Percentiles rank a stretch among this genome's conserved stretches.
Conservation (phyloP, 2,113 vertebrate species). For the Rhodinocichla rosea region DNA sequence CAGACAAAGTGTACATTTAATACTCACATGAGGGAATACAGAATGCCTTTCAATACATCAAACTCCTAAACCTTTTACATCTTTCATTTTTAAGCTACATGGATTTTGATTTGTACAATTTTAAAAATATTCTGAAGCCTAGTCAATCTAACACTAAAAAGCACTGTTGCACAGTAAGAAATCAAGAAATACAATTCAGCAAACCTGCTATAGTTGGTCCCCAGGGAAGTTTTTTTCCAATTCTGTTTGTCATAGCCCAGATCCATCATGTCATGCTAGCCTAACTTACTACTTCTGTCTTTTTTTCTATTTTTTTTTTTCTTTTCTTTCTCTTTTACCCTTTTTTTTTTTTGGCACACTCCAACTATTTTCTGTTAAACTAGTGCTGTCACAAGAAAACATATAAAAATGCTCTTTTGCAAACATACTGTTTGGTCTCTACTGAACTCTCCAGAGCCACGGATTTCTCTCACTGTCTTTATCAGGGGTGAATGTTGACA, state of each 20-base stretch:
- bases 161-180: constrained; percentile 84
- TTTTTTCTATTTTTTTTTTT: constrained; percentile 49
- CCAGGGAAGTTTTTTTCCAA: constrained; percentile 85
- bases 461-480: constrained; percentile 87
- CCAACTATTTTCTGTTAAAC: constrained; percentile 90
- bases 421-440: constrained; percentile 81
- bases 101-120: constrained; percentile 87
- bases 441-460: constrained; percentile 83
- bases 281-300: constrained; percentile 81
- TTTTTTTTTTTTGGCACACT: constrained; percentile 72
- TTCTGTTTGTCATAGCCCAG: constrained; percentile 93
- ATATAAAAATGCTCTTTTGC: constrained; percentile 86
- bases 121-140: constrained; percentile 83
- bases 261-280: constrained; percentile 87
- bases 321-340: constrained; percentile 50
- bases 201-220: constrained; percentile 81
- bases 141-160: constrained; percentile 85
- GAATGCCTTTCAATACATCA: constrained; percentile 82
- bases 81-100: constrained; percentile 85
- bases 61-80: constrained; percentile 83
- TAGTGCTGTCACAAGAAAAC: constrained; percentile 89
- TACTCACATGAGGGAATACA: constrained; percentile 80
- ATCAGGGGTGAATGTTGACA: constrained; percentile 90
- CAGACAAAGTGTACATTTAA: constrained; percentile 83
- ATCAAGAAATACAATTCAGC: constrained; percentile 85